Evolutionary conservation across 92 coral and sea anemone species (phyloP), one percentile per base, ranked within the genome.

Genomic region (Pocillopora grandis): DNA sequence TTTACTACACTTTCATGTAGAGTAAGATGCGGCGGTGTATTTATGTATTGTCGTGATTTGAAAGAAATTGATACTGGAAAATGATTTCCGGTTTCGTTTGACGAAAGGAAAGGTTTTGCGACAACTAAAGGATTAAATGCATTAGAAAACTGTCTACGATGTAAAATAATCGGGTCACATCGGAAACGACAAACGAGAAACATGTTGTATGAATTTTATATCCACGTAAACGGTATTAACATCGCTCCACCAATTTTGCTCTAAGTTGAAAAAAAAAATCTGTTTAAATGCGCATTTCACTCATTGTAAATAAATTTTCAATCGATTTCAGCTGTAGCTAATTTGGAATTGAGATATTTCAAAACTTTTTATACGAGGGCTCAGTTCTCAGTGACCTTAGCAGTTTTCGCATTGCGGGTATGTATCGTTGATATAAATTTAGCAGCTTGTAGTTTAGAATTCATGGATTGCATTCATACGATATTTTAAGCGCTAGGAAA

Each of bases 261-360:
- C 23, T 17, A 7, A 7, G 52, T 63, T 79, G 9, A 9, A 6
- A 48, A 17, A 12, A 37, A 23, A 21, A 68, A n/a, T 36, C 61
- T 20, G 9, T 61, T 36, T 33, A 33, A 1, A 37, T 3, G n/a
- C 13, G 57, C 36, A 7, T 77, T 27, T 63, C 80, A 36, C 19
- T 60, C 11, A 17, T 78, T 42, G 6, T n/a, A 79, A 79, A 79
- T 74, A 56, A 36, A 66, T 79, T 66, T 23, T 70, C 36, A 81
- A 81, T 81, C 68, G 85, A 71, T 81, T 81, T 59, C 85, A 81
- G 71, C 65, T 80, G 84, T 68, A 33, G n/a, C 36, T 58, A 80
- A 68, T 68, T 80, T 80, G 58, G 56, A 20, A 8, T 35, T 23
- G 58, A 68, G 76, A 52, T 69, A 69, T 80, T 80, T 80, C 27